Evolutionary conservation across 2,113 vertebrate species (phyloP).

Genomic region (Oostethus manadensis): DNA sequence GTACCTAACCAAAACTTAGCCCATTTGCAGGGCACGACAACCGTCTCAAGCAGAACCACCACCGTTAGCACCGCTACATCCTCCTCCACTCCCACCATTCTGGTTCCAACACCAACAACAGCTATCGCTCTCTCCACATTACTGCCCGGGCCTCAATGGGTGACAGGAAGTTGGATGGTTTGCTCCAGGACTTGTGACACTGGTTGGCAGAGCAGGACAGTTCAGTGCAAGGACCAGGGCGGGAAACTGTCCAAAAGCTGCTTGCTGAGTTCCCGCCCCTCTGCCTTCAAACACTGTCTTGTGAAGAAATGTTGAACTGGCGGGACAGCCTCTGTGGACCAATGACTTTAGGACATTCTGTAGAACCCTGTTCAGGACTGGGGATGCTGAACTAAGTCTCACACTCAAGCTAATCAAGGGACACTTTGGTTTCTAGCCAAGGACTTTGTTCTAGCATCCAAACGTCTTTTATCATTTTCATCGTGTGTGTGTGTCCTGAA

Average conservation of each 20-base stretch:
- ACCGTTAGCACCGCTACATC: slow-evolving; percentile 28
- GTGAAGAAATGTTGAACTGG: slow-evolving; percentile 85
- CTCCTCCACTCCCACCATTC: slow-evolving; percentile 55
- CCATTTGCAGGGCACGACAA: slow-evolving; percentile 11
- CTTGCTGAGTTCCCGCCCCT: slow-evolving; percentile 78
- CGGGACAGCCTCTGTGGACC: neutral
- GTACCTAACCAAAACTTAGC: slow-evolving; percentile 8
- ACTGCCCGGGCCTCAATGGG: slow-evolving; percentile 78
- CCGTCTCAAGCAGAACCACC: slow-evolving; percentile 31
- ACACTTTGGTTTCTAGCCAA: slow-evolving; percentile 12
- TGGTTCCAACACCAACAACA: slow-evolving; percentile 49
- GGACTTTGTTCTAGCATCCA: slow-evolving; percentile 26
- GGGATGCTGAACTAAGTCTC: slow-evolving; percentile 34
- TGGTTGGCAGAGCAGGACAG: slow-evolving; percentile 96
- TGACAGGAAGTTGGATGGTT: slow-evolving; percentile 85
- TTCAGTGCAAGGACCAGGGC: slow-evolving; percentile 87
- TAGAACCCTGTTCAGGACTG: slow-evolving; percentile 26
- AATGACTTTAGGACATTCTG: slow-evolving; percentile 12
- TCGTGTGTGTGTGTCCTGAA: slow-evolving; percentile 10
- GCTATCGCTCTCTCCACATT: slow-evolving; percentile 32
- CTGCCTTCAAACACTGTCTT: slow-evolving; percentile 92
- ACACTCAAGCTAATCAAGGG: slow-evolving; percentile 1
- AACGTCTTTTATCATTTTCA: slow-evolving; percentile 2
- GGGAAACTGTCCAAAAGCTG: slow-evolving; percentile 88
- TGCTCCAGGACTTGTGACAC: slow-evolving; percentile 95